Conservation (phyloP, 2,113 vertebrate genomes). For the Gymnocephalus cernua region DNA sequence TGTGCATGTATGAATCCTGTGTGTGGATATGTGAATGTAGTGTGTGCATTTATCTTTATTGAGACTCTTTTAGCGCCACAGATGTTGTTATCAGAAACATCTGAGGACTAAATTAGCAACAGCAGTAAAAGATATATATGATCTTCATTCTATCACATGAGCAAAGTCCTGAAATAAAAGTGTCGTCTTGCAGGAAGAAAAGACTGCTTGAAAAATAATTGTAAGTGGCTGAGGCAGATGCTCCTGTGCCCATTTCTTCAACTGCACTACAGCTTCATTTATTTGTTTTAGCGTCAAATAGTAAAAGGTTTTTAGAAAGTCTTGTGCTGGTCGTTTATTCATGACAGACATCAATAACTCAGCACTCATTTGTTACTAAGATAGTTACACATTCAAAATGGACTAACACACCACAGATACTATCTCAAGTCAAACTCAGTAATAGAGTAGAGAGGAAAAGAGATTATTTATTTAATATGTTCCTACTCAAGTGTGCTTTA, state of each 20-base stretch:
- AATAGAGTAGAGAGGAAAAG: neutral
- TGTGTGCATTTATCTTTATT: no score
- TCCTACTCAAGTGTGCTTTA: neutral
- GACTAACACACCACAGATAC: neutral
- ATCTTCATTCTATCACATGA: neutral
- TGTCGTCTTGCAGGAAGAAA: neutral
- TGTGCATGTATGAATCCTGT: no score
- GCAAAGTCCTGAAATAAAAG: neutral
- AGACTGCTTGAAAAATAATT: neutral
- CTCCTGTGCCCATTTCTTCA: neutral
- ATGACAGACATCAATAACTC: constrained; percentile 55
- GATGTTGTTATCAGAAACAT: no score
- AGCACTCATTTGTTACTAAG: constrained; percentile 44
- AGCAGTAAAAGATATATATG: neutral
- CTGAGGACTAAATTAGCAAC: neutral
- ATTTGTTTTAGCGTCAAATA: constrained; percentile 38
- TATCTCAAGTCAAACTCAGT: neutral
- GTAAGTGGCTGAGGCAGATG: neutral
- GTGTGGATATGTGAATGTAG: no score
- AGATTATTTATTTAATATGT: neutral
- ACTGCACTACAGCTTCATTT: neutral
- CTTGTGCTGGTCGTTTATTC: constrained; percentile 45
- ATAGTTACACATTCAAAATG: constrained; percentile 19
- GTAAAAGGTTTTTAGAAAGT: constrained; percentile 36
- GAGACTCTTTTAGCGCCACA: no score